These are phyloP conservation scores for Pollachius pollachius DNA, from an alignment of 2,113 vertebrate genomes.

Conservation along the genomic window DNA sequence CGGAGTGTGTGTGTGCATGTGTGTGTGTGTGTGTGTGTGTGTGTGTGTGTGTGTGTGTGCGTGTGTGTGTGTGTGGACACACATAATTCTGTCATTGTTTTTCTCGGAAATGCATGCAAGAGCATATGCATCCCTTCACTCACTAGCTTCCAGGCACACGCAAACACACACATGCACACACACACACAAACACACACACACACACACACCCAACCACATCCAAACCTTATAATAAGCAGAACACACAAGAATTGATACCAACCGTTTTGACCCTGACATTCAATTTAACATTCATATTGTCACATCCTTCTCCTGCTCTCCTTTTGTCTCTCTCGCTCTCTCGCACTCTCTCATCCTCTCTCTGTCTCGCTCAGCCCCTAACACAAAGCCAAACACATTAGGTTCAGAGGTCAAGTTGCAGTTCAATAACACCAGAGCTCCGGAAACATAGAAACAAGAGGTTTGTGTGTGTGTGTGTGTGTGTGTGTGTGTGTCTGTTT, in stretches of 20 bases:
- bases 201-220: not conserved
- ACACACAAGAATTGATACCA: no score
- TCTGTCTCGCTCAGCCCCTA: not conserved
- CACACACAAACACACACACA: conserved; percentile 3
- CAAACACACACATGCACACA: conserved; percentile 6
- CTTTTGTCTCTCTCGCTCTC: not conserved
- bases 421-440: no score
- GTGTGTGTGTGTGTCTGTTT: conserved; percentile 3
- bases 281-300: conserved; percentile 5
- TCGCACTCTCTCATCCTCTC: not conserved
- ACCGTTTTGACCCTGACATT: no score
- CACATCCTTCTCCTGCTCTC: not conserved
- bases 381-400: conserved; percentile 37
- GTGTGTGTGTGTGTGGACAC: no score
- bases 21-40: conserved; percentile 15
- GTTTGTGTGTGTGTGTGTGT: not conserved
- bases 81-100: no score
- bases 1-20: conserved; percentile 20
- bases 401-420: conserved; percentile 39
- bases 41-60: not conserved
- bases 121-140: no score
- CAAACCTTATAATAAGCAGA: no score
- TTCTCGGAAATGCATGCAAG: no score
- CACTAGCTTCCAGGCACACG: not conserved
- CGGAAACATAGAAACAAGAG: conserved; percentile 6